Evolutionary conservation across 2,888 invertebrate genomes (phyloP), one percentile per base, ranked within the genome.

Genomic region (Callimorpha dominula): DNA sequence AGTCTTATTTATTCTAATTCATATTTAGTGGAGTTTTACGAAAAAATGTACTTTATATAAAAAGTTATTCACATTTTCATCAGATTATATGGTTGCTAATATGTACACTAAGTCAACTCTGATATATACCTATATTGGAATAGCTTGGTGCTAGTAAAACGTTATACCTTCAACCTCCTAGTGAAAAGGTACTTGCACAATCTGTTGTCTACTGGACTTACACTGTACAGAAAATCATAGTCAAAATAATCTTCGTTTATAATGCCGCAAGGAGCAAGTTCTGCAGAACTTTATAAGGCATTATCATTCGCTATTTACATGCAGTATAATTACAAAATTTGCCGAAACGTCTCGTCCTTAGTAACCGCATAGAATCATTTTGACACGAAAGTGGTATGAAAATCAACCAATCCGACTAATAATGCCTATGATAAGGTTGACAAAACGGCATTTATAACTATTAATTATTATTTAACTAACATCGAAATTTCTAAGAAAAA

Each of bases 1-100:
- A 12, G 7, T 71, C 17, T 67, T 66, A 49, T 60, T 65, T 57
- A 71, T 60, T 65, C 14, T n/a, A 7, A 43, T 42, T 40, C 6
- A 43, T 20, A 52, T 40, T 43, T 4, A 40, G 40, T 20, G 31
- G 42, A 52, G 6, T 17, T 42, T 11, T 49, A 9, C 15, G 31
- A 14, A 40, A 31, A 50, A 50, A 40, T 65, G 17, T 31, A 17
- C 8, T 31, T 50, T 49, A 9, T 49, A 20, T 31, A 1, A 15
- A 65, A 15, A 31, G 31, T 14, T 60, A 60, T 31, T 31, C 3
- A 20, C 31, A 31, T 6, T 20, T 43, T 31, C 60, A 60, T 60
- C 31, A 60, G 20, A 31, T 4, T 31, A 14, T 6, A 57, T 9
- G 14, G 1, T 20, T 9, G 8, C 43, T 43, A 6, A 43, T 6